Percentiles rank a stretch among this genome's conserved stretches.
These are phyloP conservation scores for Pocillopora meandrina DNA, from an alignment of 92 coral and sea anemone species.

Conservation along the genomic window DNA sequence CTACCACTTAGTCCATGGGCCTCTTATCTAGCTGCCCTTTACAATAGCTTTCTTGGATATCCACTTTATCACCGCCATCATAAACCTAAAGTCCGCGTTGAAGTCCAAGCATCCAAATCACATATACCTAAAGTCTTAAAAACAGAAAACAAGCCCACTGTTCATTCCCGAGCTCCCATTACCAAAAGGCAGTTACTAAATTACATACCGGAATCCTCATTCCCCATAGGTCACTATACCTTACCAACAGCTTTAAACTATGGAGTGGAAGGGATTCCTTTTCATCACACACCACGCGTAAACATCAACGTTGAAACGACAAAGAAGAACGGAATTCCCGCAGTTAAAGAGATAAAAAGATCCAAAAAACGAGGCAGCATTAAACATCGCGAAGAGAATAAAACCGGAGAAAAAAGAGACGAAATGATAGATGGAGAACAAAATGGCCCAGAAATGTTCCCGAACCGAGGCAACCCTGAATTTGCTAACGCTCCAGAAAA, in stretches of 20 bases:
- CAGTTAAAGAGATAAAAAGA: constrained; percentile 5
- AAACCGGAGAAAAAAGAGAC: constrained; percentile 32
- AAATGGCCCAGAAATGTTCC: constrained; percentile 9
- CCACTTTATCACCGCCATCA: constrained; percentile 51
- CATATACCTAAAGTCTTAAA: constrained; percentile 68
- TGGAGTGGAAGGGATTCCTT: constrained; percentile 35
- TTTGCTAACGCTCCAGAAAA: constrained; percentile 18
- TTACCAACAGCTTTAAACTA: constrained; percentile 30
- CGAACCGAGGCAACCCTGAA: constrained; percentile 15
- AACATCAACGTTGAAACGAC: constrained; percentile 67
- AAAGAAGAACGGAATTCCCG: constrained; percentile 46
- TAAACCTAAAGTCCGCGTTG: constrained; percentile 84
- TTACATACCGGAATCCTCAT: constrained; percentile 57
- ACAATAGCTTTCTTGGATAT: constrained; percentile 57
- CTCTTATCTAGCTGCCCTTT: constrained; percentile 47
- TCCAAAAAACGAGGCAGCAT: background rate
- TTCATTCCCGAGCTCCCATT: constrained; percentile 40
- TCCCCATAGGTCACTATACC: constrained; percentile 42
- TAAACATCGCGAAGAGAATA: background rate
- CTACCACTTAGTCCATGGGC: constrained; percentile 21
- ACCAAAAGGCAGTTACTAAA: constrained; percentile 63
- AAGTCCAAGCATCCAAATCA: constrained; percentile 93
- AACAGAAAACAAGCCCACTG: constrained; percentile 29
- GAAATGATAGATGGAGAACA: constrained; percentile 12
- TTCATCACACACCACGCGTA: constrained; percentile 53